These are phyloP conservation scores for Thalassaphorura encarpata DNA, from an alignment of 1,140 invertebrate species.

Conservation along the genomic window DNA sequence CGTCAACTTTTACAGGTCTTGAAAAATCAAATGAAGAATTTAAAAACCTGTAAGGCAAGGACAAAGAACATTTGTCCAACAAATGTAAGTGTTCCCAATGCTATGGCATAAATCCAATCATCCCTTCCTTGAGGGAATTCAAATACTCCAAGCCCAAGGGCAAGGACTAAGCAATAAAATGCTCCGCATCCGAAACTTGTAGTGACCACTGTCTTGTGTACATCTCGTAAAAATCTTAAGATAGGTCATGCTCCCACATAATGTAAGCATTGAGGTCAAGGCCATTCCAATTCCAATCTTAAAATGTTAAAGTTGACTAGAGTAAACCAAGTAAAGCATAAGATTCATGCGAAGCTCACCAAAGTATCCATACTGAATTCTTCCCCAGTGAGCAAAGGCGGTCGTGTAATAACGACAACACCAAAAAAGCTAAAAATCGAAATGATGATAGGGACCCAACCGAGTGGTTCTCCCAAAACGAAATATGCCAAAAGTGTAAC, in stretches of 20 bases:
- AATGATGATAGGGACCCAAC: too few relatives aligned
- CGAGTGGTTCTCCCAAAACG: too few relatives aligned
- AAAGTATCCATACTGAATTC: not conserved
- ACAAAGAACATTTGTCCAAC: conserved; percentile 3
- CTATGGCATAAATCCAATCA: not conserved
- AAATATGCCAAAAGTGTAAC: too few relatives aligned
- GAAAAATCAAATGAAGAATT: not conserved
- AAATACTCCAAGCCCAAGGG: not conserved
- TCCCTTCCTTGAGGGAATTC: not conserved
- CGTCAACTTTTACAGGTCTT: too few relatives aligned
- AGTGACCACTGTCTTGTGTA: not conserved
- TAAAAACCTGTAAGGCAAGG: conserved; percentile 1
- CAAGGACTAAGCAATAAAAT: not conserved
- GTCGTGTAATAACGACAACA: conserved; percentile 3
- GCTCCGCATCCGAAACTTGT: not conserved
- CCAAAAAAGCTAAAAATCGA: too few relatives aligned
- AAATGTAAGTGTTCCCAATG: conserved; percentile 1
- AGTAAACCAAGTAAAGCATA: too few relatives aligned
- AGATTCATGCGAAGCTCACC: too few relatives aligned
- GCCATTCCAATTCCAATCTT: conserved; percentile 9
- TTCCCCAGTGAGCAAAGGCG: conserved; percentile 1
- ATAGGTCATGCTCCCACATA: not conserved
- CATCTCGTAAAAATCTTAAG: not conserved
- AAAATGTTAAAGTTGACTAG: not conserved
- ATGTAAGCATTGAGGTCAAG: not conserved